Base-by-base conservation (phyloP, 1,140 invertebrate genomes). In the Brachionus koreanus region DNA sequence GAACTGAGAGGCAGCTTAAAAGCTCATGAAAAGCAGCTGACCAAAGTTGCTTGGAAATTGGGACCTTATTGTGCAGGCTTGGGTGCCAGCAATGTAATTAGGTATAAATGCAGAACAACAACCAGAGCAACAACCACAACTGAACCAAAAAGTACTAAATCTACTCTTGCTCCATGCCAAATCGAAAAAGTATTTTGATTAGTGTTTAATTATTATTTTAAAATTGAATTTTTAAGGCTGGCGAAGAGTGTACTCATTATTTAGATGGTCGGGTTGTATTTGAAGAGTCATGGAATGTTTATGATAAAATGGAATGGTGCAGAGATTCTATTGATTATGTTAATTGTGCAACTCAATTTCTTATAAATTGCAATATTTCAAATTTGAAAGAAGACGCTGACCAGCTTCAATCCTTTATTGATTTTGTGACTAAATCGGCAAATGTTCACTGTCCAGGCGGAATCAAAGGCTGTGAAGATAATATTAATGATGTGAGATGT, bases 231-330 rank as follows among this genome's bases (percentile, higher is more conserved):
- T 10, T 35, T 2, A 74, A 82, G 82, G 67, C 67, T 61, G 82
- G 67, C 12, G 43, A 52, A 57, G 42, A 49, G 39, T 82, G 82
- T 39, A 72, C 23, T 23, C 42, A 49, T 43, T 65, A 63, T 65
- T 72, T 82, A 75, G 42, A 57, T 72, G 82, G 65, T 3, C n/a
- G 82, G 19, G 25, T 72, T 13, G 12, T 57, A 25, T 82, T 74
- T 33, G 65, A 82, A 23, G 57, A 39, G 39, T 63, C 25, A 19
- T 82, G 82, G 82, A 72, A 49, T 52, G 39, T 57, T 1, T 72
- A 69, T 72, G 82, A 69, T n/a, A 82, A 82, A 82, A 82, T 82
- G 63, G 39, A 82, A 72, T 82, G 82, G 82, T 82, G 82, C 23
- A 29, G 35, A 35, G 65, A 82, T 39, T 19, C 46, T 5, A 46